These are phyloP conservation scores for Myripristis murdjan DNA, from an alignment of 2,797 vertebrate species.

Conservation along the genomic window DNA sequence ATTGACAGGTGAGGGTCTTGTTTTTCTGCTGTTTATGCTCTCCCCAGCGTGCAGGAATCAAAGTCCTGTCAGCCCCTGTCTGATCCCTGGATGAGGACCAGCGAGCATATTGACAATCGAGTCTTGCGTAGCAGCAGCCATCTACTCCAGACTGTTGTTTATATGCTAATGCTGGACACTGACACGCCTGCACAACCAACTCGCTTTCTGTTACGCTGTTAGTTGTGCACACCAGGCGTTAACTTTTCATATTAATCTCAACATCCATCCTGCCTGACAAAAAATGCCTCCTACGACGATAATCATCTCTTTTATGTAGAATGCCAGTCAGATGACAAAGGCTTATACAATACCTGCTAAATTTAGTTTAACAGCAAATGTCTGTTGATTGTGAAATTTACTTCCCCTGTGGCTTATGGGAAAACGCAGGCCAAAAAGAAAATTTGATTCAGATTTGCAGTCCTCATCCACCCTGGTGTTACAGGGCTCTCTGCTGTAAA, in stretches of 20 bases:
- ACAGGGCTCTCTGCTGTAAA: constrained; percentile 53
- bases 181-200: constrained; percentile 22
- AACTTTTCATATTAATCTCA: constrained; percentile 36
- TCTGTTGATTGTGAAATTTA: constrained; percentile 40
- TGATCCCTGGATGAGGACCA: constrained; percentile 78
- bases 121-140: constrained; percentile 52
- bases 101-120: constrained; percentile 72
- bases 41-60: constrained; percentile 66
- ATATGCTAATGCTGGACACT: constrained; percentile 71
- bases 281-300: constrained; percentile 36
- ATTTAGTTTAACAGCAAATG: constrained; percentile 21
- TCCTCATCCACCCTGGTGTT: constrained; percentile 58
- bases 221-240: constrained; percentile 4
- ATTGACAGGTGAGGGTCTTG: constrained; percentile 64
- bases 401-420: constrained; percentile 26
- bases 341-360: constrained; percentile 17
- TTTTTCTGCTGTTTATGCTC: constrained; percentile 73
- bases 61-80: constrained; percentile 70
- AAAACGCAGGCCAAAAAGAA: constrained; percentile 18
- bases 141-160: constrained; percentile 62
- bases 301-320: constrained; percentile 27
- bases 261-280: constrained; percentile 36
- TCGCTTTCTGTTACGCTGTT: constrained; percentile 33
- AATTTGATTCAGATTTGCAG: constrained; percentile 55
- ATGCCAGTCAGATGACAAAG: constrained; percentile 8